Percentiles rank a stretch among this genome's conserved stretches.
phyloP scores from a whole-genome alignment of 2,888 invertebrate genomes.

The Tetragonisca angustula region DNA sequence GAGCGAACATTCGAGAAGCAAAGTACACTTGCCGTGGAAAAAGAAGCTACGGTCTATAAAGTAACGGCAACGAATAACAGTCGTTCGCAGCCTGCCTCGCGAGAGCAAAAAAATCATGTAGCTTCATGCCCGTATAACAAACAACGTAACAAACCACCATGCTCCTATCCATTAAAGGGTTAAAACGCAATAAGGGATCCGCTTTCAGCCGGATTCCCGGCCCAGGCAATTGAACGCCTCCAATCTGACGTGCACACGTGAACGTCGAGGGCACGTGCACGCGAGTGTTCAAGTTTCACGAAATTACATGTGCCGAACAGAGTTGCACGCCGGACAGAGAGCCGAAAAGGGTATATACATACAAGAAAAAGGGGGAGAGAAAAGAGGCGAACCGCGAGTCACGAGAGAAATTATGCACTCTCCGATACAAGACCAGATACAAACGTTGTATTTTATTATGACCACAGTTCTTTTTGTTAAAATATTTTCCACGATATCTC shows the following conservation, averaged over 20 bases:
- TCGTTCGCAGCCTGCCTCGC: not conserved
- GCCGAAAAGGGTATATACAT: not conserved
- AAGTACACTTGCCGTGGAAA: not conserved
- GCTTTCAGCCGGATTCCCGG: conserved; percentile 6
- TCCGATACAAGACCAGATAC: not conserved
- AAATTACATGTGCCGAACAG: conserved; percentile 11
- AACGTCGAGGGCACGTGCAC: conserved; percentile 12
- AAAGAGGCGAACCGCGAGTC: not conserved
- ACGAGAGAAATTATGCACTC: not conserved
- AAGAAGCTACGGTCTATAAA: not conserved
- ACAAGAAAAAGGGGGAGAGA: not conserved
- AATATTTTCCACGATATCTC: not conserved
- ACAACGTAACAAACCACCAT: conserved; percentile 21
- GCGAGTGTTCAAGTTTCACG: conserved; percentile 16
- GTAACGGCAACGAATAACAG: not conserved
- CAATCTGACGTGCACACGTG: conserved; percentile 20
- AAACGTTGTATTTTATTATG: not conserved
- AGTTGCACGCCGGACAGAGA: not conserved
- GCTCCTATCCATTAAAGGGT: conserved; percentile 9
- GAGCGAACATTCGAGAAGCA: not conserved
- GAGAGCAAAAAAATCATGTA: not conserved
- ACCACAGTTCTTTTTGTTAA: not conserved
- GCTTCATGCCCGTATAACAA: not conserved
- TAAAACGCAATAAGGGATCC: conserved; percentile 11
- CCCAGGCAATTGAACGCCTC: conserved; percentile 12